Evolutionary conservation across 2,113 vertebrate genomes (phyloP), one percentile per base, ranked within the genome.

Genomic region (Lucifuga dentata): DNA sequence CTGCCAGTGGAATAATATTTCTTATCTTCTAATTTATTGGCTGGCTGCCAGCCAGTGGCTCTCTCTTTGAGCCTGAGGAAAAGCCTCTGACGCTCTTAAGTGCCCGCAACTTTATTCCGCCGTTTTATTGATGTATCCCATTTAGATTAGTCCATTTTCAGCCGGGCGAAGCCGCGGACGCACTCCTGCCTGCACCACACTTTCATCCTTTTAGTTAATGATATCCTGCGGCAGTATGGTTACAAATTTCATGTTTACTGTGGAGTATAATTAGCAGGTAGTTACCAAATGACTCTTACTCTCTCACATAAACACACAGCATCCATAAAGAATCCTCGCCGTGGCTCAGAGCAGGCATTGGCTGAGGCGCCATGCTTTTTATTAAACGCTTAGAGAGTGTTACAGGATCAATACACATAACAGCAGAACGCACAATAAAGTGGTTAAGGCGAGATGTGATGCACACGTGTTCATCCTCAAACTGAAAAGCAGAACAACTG

Each of bases 141-240:
- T 93, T 94, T 94, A 91, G 92, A 90, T 90, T 90, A 92, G 91
- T 93, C 92, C 86, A 81, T 92, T 93, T 93, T 91, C 88, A 86
- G 84, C 83, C 79, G 81, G 86, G 89, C 89, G 85, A 77, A 90
- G 88, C 84, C 90, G 89, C 90, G 86, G 81, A 73, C 81, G 83
- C 88, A 84, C 89, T 87, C 73, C 67, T 3, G 62, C 46, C 73
- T 52, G 33, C 77, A 46, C 87, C 85, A 89, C 89, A 75, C 91
- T 93, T 85, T 91, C 90, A 93, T 95, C 93, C 92, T 93, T 94
- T 95, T 95, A 93, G 93, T 91, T 93, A 94, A 95, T 90, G 89
- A 92, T 84, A 83, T 89, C 90, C 89, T 86, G 76, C 82, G 84
- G 78, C 78, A 86, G 84, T 62, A 76, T 78, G 87, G 92, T 89